Conservation (phyloP, 2,113 vertebrate species). For the Sclerurus mexicanus region DNA sequence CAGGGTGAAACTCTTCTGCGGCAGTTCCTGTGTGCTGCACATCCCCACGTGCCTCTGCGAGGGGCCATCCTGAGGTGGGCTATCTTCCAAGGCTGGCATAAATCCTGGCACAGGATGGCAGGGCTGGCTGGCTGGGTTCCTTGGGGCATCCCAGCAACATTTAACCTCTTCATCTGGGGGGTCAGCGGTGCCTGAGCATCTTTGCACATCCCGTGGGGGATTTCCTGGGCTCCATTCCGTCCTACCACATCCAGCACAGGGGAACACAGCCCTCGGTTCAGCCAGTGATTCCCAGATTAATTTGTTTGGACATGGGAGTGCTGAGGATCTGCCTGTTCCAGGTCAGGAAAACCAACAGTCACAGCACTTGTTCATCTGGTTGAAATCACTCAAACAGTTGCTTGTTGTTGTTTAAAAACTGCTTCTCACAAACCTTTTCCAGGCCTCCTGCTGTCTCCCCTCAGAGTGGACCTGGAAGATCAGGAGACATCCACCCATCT, state of each 20-base stretch:
- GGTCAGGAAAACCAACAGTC: neutral
- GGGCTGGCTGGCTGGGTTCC: neutral
- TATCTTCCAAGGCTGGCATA: neutral
- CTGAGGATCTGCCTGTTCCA: neutral
- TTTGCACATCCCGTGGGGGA: fast-evolving
- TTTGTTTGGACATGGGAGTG: neutral
- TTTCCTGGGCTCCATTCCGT: neutral
- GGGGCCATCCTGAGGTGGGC: neutral
- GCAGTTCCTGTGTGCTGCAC: neutral
- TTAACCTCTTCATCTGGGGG: neutral
- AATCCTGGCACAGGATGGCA: neutral
- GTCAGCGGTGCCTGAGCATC: fast-evolving
- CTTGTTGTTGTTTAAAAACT: neutral
- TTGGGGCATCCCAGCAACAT: neutral
- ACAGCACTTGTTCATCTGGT: neutral
- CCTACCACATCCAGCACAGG: neutral
- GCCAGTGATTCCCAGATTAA: fast-evolving
- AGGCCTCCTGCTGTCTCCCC: neutral
- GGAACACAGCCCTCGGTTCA: neutral
- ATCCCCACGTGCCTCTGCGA: neutral
- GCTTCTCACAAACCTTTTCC: neutral
- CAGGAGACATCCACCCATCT: no score
- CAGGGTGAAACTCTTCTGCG: fast-evolving
- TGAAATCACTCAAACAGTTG: neutral
- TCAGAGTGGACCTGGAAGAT: no score